Evolutionary conservation across 92 coral and sea anemone species (phyloP), one percentile per base, ranked within the genome.

Genomic region (Parazoanthus swiftii): DNA sequence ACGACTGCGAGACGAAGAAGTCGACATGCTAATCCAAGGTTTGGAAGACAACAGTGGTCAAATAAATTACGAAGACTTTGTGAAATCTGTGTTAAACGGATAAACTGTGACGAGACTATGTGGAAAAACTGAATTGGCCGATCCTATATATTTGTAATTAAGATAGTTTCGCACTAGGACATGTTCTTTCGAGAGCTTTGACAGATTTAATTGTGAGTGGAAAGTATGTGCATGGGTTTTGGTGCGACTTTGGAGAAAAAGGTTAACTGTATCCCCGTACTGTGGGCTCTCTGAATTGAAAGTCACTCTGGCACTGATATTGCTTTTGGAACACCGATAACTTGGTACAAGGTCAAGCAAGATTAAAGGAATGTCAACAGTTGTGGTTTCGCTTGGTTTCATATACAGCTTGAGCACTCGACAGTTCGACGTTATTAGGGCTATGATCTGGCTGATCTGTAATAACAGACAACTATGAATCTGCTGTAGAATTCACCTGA

Each of bases 41-140:
- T 90, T 95, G 38, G 99, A 97, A 76, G 98, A 95, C 63, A 95
- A 97, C 88, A 90, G 92, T 29, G 99, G 99, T 50, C 99, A 93
- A 78, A 92, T 97, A 50, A 91, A 89, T 89, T 97, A 93, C 89
- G 99, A 97, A 90, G 98, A 94, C 11, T 97, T 97, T 80, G 96
- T 97, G 76, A 88, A 85, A 75, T 94, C 82, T 76, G 98, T 97
- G 37, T 81, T 95, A 89, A 92, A 93, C 77, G 98, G 97, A 48
- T 96, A 78, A 86, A 76, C 82, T 84, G 46, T 20, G 42, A 29
- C 67, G 13, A 43, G 70, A 21, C 46, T n/a, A 8, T 26, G 65
- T 71, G 25, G 56, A 4, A 44, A 39, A 29, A 25, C 87, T n/a
- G 79, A 42, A 35, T 82, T 25, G 38, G 37, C 48, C 11, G 33